Evolutionary conservation across 2,797 vertebrate species (phyloP).

Genomic region (Graptemys geographica): DNA sequence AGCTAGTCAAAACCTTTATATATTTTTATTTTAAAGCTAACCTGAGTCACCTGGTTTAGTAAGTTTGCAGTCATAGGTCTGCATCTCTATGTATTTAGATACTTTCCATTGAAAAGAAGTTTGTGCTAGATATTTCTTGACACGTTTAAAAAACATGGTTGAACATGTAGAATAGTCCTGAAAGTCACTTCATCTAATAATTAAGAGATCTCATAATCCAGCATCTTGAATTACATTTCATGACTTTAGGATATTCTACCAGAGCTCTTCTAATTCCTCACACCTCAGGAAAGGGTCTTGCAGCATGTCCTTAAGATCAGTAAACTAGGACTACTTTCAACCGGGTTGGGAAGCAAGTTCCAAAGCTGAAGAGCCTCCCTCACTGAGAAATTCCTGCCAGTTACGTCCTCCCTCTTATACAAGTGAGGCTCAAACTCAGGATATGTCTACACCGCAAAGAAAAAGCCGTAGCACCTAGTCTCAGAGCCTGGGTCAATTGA

Average conservation of each 20-base stretch:
- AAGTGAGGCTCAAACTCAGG: background rate
- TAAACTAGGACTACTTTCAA: background rate
- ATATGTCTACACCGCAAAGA: background rate
- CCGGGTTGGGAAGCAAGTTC: no score
- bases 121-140: no score
- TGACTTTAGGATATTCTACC: no score
- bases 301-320: background rate
- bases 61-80: background rate
- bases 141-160: no score
- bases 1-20: background rate
- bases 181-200: no score
- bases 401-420: background rate
- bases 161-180: no score
- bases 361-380: background rate
- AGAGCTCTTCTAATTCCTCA: no score
- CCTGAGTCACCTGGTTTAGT: background rate
- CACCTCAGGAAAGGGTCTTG: no score
- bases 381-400: background rate
- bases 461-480: background rate
- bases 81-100: background rate
- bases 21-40: background rate
- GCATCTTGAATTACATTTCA: no score
- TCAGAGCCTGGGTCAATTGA: background rate
- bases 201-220: no score
- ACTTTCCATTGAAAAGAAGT: no score